A percentile compares a stretch with the other conserved stretches of the same genome.
Evolutionary conservation across 1,140 invertebrate genomes (phyloP).

Genomic region (Diachasma alloeum): DNA sequence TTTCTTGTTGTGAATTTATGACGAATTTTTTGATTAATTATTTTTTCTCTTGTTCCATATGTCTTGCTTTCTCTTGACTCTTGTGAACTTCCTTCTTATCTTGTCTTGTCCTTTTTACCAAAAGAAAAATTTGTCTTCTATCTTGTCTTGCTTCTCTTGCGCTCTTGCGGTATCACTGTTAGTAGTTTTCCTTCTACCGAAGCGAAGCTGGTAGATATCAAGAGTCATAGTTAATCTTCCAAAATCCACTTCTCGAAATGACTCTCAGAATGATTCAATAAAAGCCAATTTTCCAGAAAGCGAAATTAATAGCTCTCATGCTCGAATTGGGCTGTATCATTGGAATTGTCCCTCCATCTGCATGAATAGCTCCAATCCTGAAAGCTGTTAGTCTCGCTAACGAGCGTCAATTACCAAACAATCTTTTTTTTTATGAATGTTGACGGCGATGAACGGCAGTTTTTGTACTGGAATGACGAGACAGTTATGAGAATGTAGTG

Average conservation of each 20-base stretch:
- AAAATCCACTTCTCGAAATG: background rate
- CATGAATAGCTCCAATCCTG: background rate
- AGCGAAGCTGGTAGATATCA: too few species aligned
- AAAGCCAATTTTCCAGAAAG: background rate
- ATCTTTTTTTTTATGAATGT: background rate
- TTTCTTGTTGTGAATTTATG: too few species aligned
- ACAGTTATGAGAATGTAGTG: background rate
- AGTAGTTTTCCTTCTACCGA: too few species aligned
- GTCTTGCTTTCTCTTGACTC: too few species aligned
- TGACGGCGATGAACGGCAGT: background rate
- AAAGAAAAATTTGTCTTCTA: too few species aligned
- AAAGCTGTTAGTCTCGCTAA: background rate
- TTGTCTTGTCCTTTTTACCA: too few species aligned
- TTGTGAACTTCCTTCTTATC: too few species aligned
- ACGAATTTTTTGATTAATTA: too few species aligned
- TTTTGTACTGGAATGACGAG: background rate
- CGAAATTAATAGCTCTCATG: background rate
- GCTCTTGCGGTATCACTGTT: too few species aligned
- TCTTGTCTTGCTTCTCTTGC: too few species aligned
- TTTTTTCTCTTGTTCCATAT: too few species aligned
- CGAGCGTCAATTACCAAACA: conserved; percentile 23
- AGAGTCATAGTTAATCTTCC: too few species aligned
- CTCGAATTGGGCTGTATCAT: background rate
- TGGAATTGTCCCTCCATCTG: background rate
- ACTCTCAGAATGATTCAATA: background rate